phyloP scores from a whole-genome alignment of 2,797 vertebrate genomes.

The Tangara arthus region DNA sequence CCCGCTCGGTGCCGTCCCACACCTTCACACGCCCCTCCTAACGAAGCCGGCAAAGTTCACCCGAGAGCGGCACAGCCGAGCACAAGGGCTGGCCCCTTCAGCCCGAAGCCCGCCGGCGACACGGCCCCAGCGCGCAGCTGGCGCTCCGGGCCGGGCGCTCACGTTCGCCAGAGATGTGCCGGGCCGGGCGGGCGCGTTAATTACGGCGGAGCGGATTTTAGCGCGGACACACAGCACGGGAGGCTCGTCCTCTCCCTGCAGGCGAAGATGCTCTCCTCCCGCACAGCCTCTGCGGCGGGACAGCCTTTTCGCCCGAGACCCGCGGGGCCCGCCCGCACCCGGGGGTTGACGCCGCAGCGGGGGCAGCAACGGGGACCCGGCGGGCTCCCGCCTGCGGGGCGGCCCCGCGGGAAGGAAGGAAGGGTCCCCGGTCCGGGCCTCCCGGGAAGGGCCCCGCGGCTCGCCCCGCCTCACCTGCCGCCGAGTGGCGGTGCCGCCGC shows the following conservation, averaged over 20 bases:
- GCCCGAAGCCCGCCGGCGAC: not conserved
- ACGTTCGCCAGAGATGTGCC: not conserved
- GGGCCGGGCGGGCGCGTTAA: not conserved
- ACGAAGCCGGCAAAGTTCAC: not conserved
- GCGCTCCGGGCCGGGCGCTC: not conserved
- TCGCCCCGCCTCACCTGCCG: not conserved
- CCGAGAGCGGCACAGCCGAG: not conserved
- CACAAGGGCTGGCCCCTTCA: not conserved
- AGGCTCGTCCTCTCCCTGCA: accelerated
- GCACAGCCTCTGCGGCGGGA: not conserved
- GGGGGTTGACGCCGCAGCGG: not conserved
- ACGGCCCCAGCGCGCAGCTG: not conserved
- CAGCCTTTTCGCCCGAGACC: not conserved
- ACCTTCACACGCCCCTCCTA: not conserved
- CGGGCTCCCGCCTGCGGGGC: not conserved
- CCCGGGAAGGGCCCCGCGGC: not conserved
- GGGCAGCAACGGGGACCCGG: not conserved
- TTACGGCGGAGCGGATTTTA: not conserved
- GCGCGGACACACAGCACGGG: accelerated
- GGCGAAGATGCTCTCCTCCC: not conserved
- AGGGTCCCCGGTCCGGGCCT: not conserved
- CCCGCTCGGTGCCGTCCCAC: not conserved
- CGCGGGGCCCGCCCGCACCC: not conserved
- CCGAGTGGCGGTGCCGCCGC: not conserved
- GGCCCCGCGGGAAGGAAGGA: not conserved